Evolutionary conservation across 2,888 invertebrate species (phyloP).

Genomic region (Pyralis farinalis): DNA sequence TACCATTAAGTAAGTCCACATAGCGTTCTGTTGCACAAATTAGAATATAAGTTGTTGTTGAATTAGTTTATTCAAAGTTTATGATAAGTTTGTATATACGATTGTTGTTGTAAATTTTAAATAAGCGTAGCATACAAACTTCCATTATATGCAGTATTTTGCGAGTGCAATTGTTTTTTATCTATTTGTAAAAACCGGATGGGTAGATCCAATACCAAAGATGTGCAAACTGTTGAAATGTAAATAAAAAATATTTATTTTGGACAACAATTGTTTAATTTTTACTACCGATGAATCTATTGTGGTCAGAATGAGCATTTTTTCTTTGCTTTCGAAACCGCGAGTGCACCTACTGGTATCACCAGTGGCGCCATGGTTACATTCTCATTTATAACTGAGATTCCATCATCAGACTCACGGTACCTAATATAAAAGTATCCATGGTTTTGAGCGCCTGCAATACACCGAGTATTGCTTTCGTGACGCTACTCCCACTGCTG

Average conservation of each 20-base stretch:
- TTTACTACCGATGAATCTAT: no score
- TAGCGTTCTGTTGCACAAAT: constrained; percentile 24
- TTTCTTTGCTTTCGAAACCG: no score
- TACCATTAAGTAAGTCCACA: constrained; percentile 10
- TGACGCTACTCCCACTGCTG: no score
- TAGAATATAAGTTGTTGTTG: constrained; percentile 23
- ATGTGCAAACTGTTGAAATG: constrained; percentile 62
- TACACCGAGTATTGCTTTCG: no score
- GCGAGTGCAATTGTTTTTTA: constrained; percentile 63
- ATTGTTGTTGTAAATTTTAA: constrained; percentile 40
- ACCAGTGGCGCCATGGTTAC: no score
- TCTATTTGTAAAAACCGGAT: constrained; percentile 38
- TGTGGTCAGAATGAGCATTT: no score
- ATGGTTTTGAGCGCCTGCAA: no score
- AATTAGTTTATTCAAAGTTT: constrained; percentile 18
- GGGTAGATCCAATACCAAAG: constrained; percentile 74
- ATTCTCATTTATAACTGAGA: no score
- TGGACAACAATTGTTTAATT: constrained; percentile 26
- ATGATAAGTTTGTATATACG: constrained; percentile 24
- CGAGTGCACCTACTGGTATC: no score
- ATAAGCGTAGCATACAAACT: constrained; percentile 30
- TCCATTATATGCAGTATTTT: constrained; percentile 57
- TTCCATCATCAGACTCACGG: no score
- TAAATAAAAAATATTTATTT: constrained; percentile 67
- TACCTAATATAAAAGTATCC: no score